A percentile compares a stretch with the other conserved stretches of the same genome.
These are phyloP conservation scores for Oscheius sp. DNA, from an alignment of 2,888 invertebrate genomes.

Conservation along the genomic window DNA sequence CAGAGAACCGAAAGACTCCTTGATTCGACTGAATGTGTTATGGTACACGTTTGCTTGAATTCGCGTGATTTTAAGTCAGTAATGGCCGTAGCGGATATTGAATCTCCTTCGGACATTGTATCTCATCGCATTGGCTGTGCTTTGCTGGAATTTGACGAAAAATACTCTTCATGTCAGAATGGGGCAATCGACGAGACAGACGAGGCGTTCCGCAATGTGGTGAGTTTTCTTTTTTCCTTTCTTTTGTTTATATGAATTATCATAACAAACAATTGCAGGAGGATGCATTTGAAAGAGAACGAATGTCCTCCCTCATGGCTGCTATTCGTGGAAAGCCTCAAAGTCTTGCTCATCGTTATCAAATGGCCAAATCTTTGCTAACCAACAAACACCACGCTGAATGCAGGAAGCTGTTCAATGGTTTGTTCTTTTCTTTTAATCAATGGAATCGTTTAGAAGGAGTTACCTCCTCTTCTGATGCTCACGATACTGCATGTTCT, in stretches of 20 bases:
- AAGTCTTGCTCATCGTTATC: conserved; percentile 51
- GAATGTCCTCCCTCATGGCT: conserved; percentile 40
- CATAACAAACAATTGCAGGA: conserved; percentile 31
- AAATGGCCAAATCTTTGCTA: conserved; percentile 47
- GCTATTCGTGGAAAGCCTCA: conserved; percentile 47
- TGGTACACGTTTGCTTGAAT: conserved; percentile 52
- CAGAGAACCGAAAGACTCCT: conserved; percentile 45
- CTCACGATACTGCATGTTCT: conserved; percentile 36
- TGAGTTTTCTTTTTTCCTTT: conserved; percentile 21
- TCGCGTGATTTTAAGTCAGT: conserved; percentile 54
- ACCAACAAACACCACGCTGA: conserved; percentile 48
- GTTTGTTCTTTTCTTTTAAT: conserved; percentile 25
- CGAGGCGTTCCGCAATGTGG: conserved; percentile 45
- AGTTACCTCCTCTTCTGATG: conserved; percentile 39
- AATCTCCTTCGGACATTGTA: conserved; percentile 54
- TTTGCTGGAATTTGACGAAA: conserved; percentile 49
- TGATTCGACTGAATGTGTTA: conserved; percentile 42
- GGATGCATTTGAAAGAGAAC: conserved; percentile 53
- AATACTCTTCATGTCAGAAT: conserved; percentile 51
- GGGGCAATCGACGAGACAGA: conserved; percentile 41
- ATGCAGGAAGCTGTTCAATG: conserved; percentile 48
- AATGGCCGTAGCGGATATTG: conserved; percentile 56
- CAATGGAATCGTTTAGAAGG: conserved; percentile 33
- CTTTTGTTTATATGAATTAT: conserved; percentile 5
- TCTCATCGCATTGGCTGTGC: conserved; percentile 48